phyloP scores from a whole-genome alignment of 2,797 vertebrate genomes.

The Chloroceryle amazona region DNA sequence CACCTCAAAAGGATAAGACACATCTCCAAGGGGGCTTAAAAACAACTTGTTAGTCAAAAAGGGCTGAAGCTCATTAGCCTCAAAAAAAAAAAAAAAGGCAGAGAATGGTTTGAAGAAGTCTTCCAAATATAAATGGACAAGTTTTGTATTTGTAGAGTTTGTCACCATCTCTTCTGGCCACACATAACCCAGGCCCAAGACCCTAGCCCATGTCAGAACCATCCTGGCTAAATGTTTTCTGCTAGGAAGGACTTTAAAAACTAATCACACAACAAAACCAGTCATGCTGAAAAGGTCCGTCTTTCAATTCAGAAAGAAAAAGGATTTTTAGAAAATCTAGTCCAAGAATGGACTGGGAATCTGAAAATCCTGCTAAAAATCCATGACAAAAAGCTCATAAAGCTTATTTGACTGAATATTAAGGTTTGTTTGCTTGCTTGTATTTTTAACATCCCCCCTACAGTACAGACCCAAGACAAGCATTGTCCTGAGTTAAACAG shows the following conservation, averaged over 20 bases:
- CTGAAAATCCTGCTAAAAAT: background rate
- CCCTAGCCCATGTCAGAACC: background rate
- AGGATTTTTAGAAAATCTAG: background rate
- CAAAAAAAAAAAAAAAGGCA: background rate
- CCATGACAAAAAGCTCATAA: background rate
- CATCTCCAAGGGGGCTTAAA: background rate
- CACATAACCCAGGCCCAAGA: fast-evolving
- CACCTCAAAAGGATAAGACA: background rate
- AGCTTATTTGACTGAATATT: background rate
- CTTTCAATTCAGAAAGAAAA: background rate
- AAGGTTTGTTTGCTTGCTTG: background rate
- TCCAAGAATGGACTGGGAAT: background rate
- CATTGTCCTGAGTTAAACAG: background rate
- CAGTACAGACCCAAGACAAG: background rate
- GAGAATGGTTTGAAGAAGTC: background rate
- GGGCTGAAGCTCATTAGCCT: background rate
- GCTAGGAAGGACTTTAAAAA: background rate
- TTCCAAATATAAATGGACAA: background rate
- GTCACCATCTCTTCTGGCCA: background rate
- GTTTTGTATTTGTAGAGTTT: background rate
- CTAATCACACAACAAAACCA: background rate
- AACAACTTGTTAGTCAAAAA: background rate
- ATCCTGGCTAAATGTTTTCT: background rate
- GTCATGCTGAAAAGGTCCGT: background rate
- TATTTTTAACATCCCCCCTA: background rate